phyloP scores from a whole-genome alignment of 2,888 invertebrate species.

The Eledone cirrhosa region DNA sequence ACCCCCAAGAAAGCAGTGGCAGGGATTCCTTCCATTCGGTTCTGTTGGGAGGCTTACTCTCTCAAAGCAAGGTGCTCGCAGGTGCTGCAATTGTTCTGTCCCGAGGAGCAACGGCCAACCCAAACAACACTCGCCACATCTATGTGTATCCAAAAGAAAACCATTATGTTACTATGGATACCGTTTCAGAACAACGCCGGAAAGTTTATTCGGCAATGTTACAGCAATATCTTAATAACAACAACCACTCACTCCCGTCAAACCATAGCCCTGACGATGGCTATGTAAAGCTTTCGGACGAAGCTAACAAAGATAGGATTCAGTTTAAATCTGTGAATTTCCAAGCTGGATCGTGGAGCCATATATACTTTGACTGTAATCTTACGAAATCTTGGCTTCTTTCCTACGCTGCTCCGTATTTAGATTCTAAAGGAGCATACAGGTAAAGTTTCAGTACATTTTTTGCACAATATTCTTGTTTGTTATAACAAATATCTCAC shows the following conservation, averaged over 20 bases:
- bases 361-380: slow-evolving; percentile 25
- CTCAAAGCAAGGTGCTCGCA: slow-evolving; percentile 1
- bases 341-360: slow-evolving; percentile 21
- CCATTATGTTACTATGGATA: slow-evolving; percentile 19
- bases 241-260: slow-evolving; percentile 9
- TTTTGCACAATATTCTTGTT: too few relatives aligned
- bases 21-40: slow-evolving; percentile 16
- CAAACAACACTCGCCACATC: slow-evolving; percentile 4
- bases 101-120: background rate
- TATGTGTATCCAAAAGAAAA: slow-evolving; percentile 16
- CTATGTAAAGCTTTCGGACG: slow-evolving; percentile 18
- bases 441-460: background rate
- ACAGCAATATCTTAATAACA: slow-evolving; percentile 12
- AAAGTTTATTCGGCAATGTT: slow-evolving; percentile 10
- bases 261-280: slow-evolving; percentile 12
- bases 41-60: slow-evolving; percentile 4
- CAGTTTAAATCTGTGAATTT: slow-evolving; percentile 25
- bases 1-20: background rate
- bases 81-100: slow-evolving; percentile 19
- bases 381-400: slow-evolving; percentile 23
- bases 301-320: slow-evolving; percentile 4
- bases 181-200: slow-evolving; percentile 22
- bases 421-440: slow-evolving; percentile 23
- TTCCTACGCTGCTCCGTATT: slow-evolving; percentile 17
- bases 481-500: too few relatives aligned